phyloP scores from a whole-genome alignment of 2,797 vertebrate genomes.

The Echiichthys vipera region DNA sequence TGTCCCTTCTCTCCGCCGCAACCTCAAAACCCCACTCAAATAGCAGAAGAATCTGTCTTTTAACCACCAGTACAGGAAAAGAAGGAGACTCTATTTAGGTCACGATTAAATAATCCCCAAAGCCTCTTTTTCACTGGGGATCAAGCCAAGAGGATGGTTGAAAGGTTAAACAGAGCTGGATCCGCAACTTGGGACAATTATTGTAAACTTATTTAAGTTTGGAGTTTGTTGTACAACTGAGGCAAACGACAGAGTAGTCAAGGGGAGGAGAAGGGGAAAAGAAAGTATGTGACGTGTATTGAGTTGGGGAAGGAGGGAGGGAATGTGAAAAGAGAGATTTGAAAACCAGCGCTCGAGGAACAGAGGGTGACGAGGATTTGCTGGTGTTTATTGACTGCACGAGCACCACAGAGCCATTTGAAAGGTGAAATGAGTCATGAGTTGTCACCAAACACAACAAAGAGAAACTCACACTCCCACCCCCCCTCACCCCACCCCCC shows the following conservation, averaged over 20 bases:
- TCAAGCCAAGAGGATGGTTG: conserved; percentile 63
- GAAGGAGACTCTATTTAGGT: conserved; percentile 75
- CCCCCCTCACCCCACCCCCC: no score
- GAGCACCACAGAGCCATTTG: conserved; percentile 58
- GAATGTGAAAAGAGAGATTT: conserved; percentile 50
- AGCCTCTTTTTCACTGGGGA: conserved; percentile 73
- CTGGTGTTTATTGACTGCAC: conserved; percentile 73
- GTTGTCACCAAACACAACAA: conserved; percentile 63
- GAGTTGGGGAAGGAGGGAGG: conserved; percentile 36
- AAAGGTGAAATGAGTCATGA: conserved; percentile 78
- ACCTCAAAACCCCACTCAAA: conserved; percentile 64
- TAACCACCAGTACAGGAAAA: conserved; percentile 50
- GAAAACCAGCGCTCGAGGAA: conserved; percentile 38
- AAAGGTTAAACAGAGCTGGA: conserved; percentile 76
- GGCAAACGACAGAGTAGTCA: neutral
- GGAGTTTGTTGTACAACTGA: conserved; percentile 21
- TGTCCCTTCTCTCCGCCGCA: conserved; percentile 45
- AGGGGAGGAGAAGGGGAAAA: neutral
- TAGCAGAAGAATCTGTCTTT: conserved; percentile 67
- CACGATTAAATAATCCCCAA: conserved; percentile 79
- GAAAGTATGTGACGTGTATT: conserved; percentile 40
- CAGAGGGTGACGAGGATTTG: conserved; percentile 43
- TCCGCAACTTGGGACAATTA: conserved; percentile 58
- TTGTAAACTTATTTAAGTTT: conserved; percentile 56
- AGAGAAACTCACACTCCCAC: conserved; percentile 22